Base-by-base conservation (phyloP, 1,140 invertebrate genomes). In the Lasioglossum baleicum region DNA sequence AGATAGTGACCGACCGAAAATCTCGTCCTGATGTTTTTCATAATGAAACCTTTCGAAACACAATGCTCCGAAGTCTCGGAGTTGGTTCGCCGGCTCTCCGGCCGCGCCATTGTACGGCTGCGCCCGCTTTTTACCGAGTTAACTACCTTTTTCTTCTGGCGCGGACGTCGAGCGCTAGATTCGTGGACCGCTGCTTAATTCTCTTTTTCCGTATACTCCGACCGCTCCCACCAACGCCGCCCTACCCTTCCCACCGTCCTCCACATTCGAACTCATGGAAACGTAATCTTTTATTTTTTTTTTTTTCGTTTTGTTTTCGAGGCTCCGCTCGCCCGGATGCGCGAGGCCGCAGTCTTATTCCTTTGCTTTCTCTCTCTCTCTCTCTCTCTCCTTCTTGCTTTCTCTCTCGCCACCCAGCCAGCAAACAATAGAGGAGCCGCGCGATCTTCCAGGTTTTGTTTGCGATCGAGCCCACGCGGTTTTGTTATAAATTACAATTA, bases 131-230 rank as follows among this genome's bases (percentile, higher is more conserved):
- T 77, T 70, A 44, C 63, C 42, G 22, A 22, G 22, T 77, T 73
- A 64, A 63, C 22, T 69, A 53, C 31, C 61, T 63, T 74, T 71
- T 76, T 76, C 64, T 74, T 70, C 67, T 64, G 56, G 20, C 63
- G 51, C 26, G 35, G 53, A 69, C 73, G 72, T 48, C 60, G 48
- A 31, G 35, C 40, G 71, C 69, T 61, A 77, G 84, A 83, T 86
- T 86, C 73, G 75, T 76, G 72, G 69, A 42, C 42, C 81, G 44
- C 68, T 70, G 70, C 56, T 85, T 85, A 83, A 85, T 83, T 87
- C 67, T 53, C 61, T 75, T 85, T 87, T 84, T 80, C 48, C 71
- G 65, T 73, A 87, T 75, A 63, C 58, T 80, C 79, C 31, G 51
- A 61, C 64, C 76, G 44, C 35, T 15, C 44, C 65, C 44, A 67